Conservation (phyloP, 2,113 vertebrate genomes). For the Ahaetulla prasina region DNA sequence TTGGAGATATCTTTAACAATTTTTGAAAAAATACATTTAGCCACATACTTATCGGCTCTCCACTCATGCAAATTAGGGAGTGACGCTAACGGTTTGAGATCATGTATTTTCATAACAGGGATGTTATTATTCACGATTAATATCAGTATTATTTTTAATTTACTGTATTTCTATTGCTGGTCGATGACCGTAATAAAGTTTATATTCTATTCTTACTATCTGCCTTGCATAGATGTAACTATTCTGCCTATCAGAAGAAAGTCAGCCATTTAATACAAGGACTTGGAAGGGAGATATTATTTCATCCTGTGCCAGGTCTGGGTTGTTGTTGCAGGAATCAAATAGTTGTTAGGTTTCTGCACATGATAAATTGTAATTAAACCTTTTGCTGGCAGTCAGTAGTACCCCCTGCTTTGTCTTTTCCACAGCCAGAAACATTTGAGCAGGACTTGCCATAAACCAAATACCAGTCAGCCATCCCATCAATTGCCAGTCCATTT, state of each 20-base stretch:
- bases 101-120: too few relatives aligned
- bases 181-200: too few relatives aligned
- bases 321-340: conserved; percentile 12
- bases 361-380: neutral
- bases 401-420: conserved; percentile 1
- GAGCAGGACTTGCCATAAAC: neutral
- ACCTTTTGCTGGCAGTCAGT: neutral
- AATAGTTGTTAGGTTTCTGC: conserved; percentile 9
- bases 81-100: too few relatives aligned
- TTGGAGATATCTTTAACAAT: too few relatives aligned
- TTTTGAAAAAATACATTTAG: too few relatives aligned
- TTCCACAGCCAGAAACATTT: conserved; percentile 1
- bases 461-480: neutral
- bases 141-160: too few relatives aligned
- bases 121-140: too few relatives aligned
- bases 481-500: neutral
- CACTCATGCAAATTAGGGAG: too few relatives aligned
- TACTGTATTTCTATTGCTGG: too few relatives aligned
- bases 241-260: neutral
- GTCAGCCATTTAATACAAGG: neutral
- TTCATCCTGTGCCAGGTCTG: neutral
- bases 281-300: neutral
- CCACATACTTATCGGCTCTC: too few relatives aligned
- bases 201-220: too few relatives aligned
- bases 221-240: neutral